Evolutionary conservation across 2,113 vertebrate species (phyloP).

Genomic region (Indri indri): DNA sequence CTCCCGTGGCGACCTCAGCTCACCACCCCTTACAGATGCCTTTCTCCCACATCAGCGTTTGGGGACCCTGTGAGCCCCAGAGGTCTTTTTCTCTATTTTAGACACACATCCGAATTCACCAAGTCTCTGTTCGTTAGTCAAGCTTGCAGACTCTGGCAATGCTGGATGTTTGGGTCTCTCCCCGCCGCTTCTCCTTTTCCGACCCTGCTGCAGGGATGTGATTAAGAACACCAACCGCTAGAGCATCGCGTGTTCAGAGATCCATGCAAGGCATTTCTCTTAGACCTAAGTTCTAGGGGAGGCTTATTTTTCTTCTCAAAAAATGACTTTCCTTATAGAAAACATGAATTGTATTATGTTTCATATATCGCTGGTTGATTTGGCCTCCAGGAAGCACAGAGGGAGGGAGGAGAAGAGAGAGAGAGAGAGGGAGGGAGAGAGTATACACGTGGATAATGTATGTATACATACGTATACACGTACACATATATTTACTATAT

Average conservation of each 20-base stretch:
- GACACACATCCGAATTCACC: background rate
- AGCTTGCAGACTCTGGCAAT: rapidly evolving
- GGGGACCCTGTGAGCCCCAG: background rate
- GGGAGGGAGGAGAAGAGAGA: too few species aligned
- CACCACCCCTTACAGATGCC: background rate
- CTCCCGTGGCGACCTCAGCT: background rate
- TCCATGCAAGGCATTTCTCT: background rate
- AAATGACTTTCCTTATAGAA: background rate
- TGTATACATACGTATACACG: background rate
- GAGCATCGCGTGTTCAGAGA: background rate
- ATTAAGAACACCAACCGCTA: background rate
- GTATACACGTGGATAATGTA: background rate
- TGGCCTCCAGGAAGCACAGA: background rate
- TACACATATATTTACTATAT: background rate
- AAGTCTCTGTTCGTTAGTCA: background rate
- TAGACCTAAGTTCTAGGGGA: background rate
- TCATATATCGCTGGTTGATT: background rate
- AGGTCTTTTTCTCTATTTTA: background rate
- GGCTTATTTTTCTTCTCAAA: background rate
- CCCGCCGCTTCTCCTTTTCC: background rate
- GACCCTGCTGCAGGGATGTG: background rate
- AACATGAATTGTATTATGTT: background rate
- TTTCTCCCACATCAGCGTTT: background rate
- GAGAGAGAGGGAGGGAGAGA: background rate
- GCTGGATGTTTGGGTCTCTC: background rate